A percentile compares a stretch with the other conserved stretches of the same genome.
These are phyloP conservation scores for Athrips mouffetella DNA, from an alignment of 2,888 invertebrate genomes.

Conservation along the genomic window DNA sequence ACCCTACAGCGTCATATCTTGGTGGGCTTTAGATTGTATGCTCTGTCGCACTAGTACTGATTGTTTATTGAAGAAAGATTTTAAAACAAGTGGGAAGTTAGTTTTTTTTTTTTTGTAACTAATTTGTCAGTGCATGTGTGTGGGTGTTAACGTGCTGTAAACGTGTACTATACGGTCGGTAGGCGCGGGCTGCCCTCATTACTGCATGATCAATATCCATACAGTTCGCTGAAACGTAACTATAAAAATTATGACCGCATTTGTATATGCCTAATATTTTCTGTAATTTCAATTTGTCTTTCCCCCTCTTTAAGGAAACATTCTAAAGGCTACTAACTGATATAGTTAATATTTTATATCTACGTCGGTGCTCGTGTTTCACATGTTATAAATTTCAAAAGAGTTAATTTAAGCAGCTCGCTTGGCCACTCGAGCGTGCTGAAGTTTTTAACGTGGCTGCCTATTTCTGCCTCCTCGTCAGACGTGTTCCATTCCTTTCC, in stretches of 20 bases:
- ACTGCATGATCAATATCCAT: conserved; percentile 28
- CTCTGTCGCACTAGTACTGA: too few species aligned
- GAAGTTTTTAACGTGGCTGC: conserved; percentile 30
- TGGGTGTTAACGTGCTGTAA: conserved; percentile 30
- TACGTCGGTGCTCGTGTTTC: conserved; percentile 36
- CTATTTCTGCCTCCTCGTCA: conserved; percentile 33
- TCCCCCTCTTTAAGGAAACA: background rate
- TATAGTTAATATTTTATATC: background rate
- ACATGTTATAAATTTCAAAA: conserved; percentile 49
- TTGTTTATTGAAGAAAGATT: too few species aligned
- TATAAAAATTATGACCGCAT: conserved; percentile 10
- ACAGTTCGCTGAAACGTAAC: conserved; percentile 12
- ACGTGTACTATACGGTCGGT: conserved; percentile 22
- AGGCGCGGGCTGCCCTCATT: conserved; percentile 38
- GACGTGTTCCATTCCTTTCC: conserved; percentile 34
- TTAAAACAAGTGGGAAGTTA: too few species aligned
- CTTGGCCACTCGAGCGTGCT: conserved; percentile 51
- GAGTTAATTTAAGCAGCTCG: conserved; percentile 49
- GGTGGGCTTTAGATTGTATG: too few species aligned
- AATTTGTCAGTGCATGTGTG: conserved; percentile 14
- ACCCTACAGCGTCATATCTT: too few species aligned
- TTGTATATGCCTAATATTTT: background rate
- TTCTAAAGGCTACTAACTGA: background rate
- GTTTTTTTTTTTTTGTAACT: background rate
- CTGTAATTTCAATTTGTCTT: background rate